A percentile compares a stretch with the other conserved stretches of the same genome.
Evolutionary conservation across 2,888 invertebrate genomes (phyloP).

Genomic region (Salticus scenicus): DNA sequence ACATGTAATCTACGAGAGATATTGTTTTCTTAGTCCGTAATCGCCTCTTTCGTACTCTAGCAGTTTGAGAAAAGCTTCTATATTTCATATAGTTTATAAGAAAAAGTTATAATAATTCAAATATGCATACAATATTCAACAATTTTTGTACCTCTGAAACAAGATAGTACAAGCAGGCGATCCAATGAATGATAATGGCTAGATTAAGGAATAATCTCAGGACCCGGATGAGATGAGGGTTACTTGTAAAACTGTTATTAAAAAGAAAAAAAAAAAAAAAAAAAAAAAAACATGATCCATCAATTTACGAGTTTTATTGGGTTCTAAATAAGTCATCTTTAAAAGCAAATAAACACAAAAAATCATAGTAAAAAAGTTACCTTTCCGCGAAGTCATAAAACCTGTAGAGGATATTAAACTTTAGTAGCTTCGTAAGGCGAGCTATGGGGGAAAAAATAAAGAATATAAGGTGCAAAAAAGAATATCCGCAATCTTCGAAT

Average conservation of each 20-base stretch:
- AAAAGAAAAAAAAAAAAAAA: neutral
- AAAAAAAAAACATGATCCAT: too few species aligned
- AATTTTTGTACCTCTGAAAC: conserved; percentile 74
- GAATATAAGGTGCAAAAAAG: neutral
- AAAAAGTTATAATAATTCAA: too few species aligned
- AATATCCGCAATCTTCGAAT: too few species aligned
- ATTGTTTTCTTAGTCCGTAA: too few species aligned
- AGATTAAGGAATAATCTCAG: conserved; percentile 74
- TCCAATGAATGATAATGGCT: conserved; percentile 75
- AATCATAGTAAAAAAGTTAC: conserved; percentile 12
- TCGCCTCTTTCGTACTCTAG: too few species aligned
- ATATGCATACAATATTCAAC: too few species aligned
- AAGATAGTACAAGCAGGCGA: conserved; percentile 75
- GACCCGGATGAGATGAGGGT: conserved; percentile 74
- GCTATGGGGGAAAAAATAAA: conserved; percentile 33
- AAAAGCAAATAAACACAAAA: neutral
- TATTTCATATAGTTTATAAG: too few species aligned
- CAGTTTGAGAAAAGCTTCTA: too few species aligned
- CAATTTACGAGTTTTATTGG: neutral
- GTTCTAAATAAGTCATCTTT: neutral
- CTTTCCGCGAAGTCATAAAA: conserved; percentile 70
- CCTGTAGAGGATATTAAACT: conserved; percentile 64
- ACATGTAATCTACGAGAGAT: too few species aligned
- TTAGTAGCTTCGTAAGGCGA: conserved; percentile 55
- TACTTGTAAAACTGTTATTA: conserved; percentile 74